Evolutionary conservation across 2,113 vertebrate genomes (phyloP).

Genomic region (Lota lota): DNA sequence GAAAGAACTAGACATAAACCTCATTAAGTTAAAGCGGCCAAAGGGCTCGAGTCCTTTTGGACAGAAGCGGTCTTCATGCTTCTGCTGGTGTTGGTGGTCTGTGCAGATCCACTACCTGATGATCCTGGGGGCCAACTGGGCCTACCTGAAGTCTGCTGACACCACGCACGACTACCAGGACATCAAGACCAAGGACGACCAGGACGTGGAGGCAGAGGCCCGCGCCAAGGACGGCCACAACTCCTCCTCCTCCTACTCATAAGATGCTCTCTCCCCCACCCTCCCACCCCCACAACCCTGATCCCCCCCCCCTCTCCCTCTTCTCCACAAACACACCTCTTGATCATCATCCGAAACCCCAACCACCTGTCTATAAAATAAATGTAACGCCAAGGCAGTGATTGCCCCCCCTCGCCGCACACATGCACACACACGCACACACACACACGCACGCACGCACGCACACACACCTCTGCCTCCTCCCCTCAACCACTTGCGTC

Average conservation of each 20-base stretch:
- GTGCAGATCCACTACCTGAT: constrained; percentile 98
- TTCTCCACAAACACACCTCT: background rate
- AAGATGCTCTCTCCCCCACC: constrained; percentile 64
- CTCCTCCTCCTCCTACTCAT: constrained; percentile 99
- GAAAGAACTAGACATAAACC: too few species aligned
- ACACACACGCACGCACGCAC: too few species aligned
- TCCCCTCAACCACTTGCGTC: background rate
- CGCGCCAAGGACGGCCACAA: constrained; percentile 99
- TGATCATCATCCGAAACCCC: constrained; percentile 5
- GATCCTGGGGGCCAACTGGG: constrained; percentile 98
- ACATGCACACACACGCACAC: background rate
- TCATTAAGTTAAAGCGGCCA: too few species aligned
- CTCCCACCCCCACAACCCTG: constrained; percentile 35
- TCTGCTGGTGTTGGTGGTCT: too few species aligned
- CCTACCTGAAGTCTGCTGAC: constrained; percentile 96
- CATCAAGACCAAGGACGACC: constrained; percentile 99
- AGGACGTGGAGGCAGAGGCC: constrained; percentile 96
- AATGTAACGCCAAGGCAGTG: constrained; percentile 7
- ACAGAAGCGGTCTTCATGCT: too few species aligned
- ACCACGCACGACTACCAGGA: constrained; percentile 98
- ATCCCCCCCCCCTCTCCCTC: constrained; percentile 21
- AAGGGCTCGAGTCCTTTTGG: too few species aligned
- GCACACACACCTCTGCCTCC: background rate
- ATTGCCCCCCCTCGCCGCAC: background rate
- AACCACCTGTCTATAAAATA: constrained; percentile 20